Evolutionary conservation across 2,113 vertebrate genomes (phyloP).

Genomic region (Lethenteron reissneri): DNA sequence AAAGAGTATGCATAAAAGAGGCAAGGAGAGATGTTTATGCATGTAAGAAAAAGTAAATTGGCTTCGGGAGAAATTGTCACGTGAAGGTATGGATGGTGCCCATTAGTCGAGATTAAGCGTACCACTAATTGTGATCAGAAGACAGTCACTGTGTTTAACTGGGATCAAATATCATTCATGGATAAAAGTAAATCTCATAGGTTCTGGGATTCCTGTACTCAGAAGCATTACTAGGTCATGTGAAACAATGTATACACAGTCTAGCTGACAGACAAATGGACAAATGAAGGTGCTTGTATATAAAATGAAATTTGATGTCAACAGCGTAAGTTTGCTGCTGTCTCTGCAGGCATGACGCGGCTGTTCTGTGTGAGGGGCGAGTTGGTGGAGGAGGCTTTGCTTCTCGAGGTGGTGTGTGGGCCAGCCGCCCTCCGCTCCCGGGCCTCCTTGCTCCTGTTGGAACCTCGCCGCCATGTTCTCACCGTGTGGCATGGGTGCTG

Average conservation of each 20-base stretch:
- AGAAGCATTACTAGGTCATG: not conserved
- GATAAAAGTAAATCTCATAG: not conserved
- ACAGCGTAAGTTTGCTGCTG: not conserved
- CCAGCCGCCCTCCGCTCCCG: conserved; percentile 30
- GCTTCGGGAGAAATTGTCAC: not conserved
- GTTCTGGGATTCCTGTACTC: not conserved
- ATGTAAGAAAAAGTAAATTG: not conserved
- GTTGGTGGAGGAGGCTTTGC: conserved; percentile 23
- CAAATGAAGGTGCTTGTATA: not conserved
- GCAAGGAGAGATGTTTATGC: no score
- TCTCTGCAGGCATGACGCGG: conserved; percentile 17
- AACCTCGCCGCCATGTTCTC: conserved; percentile 22
- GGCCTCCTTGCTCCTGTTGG: conserved; percentile 23
- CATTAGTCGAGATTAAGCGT: not conserved
- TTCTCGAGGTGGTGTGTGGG: conserved; percentile 26
- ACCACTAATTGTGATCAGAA: no score
- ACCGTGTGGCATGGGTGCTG: conserved; percentile 37
- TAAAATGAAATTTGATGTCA: not conserved
- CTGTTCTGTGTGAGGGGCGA: conserved; percentile 31
- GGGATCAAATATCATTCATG: not conserved
- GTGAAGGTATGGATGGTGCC: not conserved
- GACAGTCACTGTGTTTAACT: not conserved
- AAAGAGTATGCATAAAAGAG: no score
- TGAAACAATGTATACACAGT: not conserved
- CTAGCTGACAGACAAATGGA: not conserved